phyloP scores from a whole-genome alignment of 2,113 vertebrate genomes.

The Oreotrochilus melanogaster region DNA sequence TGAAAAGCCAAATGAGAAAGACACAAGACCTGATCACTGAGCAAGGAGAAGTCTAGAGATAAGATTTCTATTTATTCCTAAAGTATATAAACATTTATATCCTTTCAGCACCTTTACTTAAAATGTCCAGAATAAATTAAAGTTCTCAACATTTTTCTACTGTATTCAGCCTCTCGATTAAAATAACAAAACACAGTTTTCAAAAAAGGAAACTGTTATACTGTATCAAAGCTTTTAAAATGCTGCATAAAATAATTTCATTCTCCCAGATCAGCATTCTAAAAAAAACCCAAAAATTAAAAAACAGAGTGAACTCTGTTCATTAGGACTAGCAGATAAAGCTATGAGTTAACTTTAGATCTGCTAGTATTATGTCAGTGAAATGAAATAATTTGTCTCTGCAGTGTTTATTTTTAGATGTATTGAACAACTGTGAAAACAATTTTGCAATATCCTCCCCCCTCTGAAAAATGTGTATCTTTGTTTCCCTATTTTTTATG shows the following conservation, averaged over 20 bases:
- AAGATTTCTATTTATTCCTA: not conserved
- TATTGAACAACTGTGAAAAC: slow-evolving; percentile 21
- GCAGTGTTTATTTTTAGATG: slow-evolving; percentile 15
- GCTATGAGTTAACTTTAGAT: not conserved
- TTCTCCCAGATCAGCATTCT: not conserved
- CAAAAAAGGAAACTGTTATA: not conserved
- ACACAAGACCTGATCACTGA: not conserved
- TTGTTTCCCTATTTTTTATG: slow-evolving; percentile 25
- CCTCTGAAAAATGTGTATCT: not conserved
- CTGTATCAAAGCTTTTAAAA: not conserved
- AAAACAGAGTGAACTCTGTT: not conserved
- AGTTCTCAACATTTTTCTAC: not conserved
- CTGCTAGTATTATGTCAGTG: not conserved
- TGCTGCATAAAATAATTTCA: not conserved
- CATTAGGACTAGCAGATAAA: not conserved
- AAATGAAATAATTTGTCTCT: slow-evolving; percentile 23
- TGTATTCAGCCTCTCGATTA: not conserved
- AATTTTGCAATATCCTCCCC: slow-evolving; percentile 56
- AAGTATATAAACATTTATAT: not conserved
- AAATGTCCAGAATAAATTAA: not conserved
- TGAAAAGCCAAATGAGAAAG: not conserved
- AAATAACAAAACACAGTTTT: not conserved
- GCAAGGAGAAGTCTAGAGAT: not conserved
- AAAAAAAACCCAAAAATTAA: not conserved
- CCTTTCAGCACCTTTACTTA: not conserved